A percentile compares a stretch with the other conserved stretches of the same genome.
Conservation (phyloP, 2,113 vertebrate genomes). For the Neoarius graeffei region DNA sequence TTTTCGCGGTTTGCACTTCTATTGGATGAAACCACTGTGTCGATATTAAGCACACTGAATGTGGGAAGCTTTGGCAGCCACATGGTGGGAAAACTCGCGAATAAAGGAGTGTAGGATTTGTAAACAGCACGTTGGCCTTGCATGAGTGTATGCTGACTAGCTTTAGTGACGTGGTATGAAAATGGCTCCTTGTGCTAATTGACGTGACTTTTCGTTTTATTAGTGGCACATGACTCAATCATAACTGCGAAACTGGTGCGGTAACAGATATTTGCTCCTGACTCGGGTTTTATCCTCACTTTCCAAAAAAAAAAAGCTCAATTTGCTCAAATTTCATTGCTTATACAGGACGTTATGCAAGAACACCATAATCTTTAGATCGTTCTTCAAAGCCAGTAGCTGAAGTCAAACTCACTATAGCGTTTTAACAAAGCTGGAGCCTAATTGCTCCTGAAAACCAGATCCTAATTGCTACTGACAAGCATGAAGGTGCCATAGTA, state of each 20-base stretch:
- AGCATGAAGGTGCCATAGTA: constrained; percentile 5
- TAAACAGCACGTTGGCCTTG: constrained; percentile 42
- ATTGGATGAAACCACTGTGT: constrained; percentile 56
- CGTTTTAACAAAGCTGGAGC: background rate
- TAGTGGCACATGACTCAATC: background rate
- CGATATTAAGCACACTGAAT: constrained; percentile 57
- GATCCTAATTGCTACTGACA: constrained; percentile 16
- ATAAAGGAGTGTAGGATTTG: constrained; percentile 46
- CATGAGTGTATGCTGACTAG: background rate
- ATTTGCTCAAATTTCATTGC: background rate
- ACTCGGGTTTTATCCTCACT: background rate
- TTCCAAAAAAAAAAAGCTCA: background rate
- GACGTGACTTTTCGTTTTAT: constrained; percentile 2
- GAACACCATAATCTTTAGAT: background rate
- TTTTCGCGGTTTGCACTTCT: constrained; percentile 45
- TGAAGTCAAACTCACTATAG: background rate
- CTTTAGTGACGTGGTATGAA: background rate
- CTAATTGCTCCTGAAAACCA: constrained; percentile 6
- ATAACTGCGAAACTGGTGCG: background rate
- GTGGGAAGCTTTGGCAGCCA: constrained; percentile 52
- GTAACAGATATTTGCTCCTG: background rate
- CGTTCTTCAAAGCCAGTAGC: background rate
- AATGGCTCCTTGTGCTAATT: constrained; percentile 4
- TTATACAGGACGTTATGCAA: background rate
- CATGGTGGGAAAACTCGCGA: constrained; percentile 51